Evolutionary conservation across 1,140 invertebrate genomes (phyloP), one percentile per base, ranked within the genome.

Genomic region (Subanguina moxae): DNA sequence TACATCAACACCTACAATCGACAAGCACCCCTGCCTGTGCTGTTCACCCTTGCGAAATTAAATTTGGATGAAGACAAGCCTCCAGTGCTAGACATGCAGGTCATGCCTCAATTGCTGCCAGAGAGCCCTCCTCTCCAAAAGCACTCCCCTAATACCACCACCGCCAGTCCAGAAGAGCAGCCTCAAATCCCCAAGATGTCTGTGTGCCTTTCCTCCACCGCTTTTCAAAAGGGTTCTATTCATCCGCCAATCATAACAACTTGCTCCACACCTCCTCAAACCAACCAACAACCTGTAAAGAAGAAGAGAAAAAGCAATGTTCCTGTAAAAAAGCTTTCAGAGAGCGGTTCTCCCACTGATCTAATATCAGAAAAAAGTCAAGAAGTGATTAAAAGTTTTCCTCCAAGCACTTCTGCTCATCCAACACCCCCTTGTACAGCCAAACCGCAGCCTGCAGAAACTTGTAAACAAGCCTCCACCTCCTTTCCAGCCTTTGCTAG

Each of bases 71-170:
- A 70, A 59, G 68, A 70, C 46, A 70, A 38, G 21, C 68, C 66
- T 43, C 46, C 66, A 11, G 65, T 70, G 3, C 43, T 70, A 45
- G 68, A 70, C 45, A 61, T 70, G 43, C 65, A 70, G 58, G 64
- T 61, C 27, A 68, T 68, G 66, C 66, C 66, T 1, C 66, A 62
- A 43, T 43, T 68, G 17, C 45, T 52, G 9, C n/a, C 59, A 8
- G 66, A 68, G 19, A 63, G 65, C 21, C 48, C 48, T 19, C 8
- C n/a, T 7, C n/a, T 19, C 8, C 48, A 52, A 52, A 52, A 52
- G 48, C 23, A 25, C 23, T 52, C 48, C 17, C 48, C 48, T 15
- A 19, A 21, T 15, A 21, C 48, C n/a, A 19, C 48, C n/a, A 52
- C n/a, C 15, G 17, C 48, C 8, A 52, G 3, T 52, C 48, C 48